Evolutionary conservation across 2,888 invertebrate species (phyloP).

Genomic region (Tenthredo scrophulariae): DNA sequence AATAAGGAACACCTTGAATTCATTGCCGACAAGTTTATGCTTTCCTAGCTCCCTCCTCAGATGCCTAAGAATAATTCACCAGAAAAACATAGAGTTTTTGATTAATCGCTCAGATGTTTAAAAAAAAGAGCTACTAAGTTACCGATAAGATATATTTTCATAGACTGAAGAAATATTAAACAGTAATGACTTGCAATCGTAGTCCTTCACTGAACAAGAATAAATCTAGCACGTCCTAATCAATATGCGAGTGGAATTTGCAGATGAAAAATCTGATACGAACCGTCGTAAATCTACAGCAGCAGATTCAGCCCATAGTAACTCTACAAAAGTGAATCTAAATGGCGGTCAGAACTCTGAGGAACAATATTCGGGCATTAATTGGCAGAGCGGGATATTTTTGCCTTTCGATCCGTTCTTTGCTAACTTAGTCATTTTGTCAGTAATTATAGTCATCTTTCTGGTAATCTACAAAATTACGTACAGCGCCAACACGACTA

Average conservation of each 20-base stretch:
- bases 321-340: background rate
- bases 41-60: background rate
- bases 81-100: slow-evolving; percentile 8
- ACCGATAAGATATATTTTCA: background rate
- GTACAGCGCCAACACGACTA: background rate
- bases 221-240: background rate
- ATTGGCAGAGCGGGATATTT: slow-evolving; percentile 25
- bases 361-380: slow-evolving; percentile 26
- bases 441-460: slow-evolving; percentile 13
- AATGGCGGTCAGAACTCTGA: background rate
- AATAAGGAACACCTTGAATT: slow-evolving; percentile 15
- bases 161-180: slow-evolving; percentile 1
- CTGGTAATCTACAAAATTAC: slow-evolving; percentile 32
- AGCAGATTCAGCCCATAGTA: background rate
- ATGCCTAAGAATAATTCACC: background rate
- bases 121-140: background rate
- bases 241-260: slow-evolving; percentile 15
- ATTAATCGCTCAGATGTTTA: slow-evolving; percentile 8
- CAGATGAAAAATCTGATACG: background rate
- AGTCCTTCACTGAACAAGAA: background rate
- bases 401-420: slow-evolving; percentile 33
- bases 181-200: background rate
- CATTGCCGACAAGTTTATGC: background rate
- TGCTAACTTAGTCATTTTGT: background rate
- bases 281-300: background rate